Conservation (phyloP, 2,113 vertebrate genomes). For the Melospiza melodia region DNA sequence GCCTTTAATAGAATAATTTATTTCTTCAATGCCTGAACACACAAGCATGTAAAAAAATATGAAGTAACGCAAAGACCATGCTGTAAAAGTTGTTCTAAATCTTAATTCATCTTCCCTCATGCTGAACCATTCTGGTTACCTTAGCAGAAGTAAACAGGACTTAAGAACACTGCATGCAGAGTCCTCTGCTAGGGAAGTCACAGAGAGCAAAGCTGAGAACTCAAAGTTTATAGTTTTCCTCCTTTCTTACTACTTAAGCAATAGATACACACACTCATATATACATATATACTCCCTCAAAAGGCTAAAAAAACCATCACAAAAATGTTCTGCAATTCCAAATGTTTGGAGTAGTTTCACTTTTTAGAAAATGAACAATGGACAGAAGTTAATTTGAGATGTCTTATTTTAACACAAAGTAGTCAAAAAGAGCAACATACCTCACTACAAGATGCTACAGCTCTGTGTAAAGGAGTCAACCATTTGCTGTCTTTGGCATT, state of each 20-base stretch:
- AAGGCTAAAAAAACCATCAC: background rate
- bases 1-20: background rate
- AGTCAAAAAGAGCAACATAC: slow-evolving; percentile 71
- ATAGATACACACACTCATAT: background rate
- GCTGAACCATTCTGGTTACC: background rate
- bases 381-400: background rate
- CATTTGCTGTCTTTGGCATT: slow-evolving; percentile 99
- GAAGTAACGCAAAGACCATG: background rate
- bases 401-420: background rate
- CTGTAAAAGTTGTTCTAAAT: background rate
- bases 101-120: background rate
- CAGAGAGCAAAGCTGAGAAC: background rate
- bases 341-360: background rate
- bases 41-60: background rate
- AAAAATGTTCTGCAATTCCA: background rate
- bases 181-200: background rate
- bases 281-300: background rate
- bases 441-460: slow-evolving; percentile 98
- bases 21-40: background rate
- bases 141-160: background rate
- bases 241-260: background rate
- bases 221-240: background rate
- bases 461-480: slow-evolving; percentile 98
- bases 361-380: background rate
- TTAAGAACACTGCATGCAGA: background rate